These are phyloP conservation scores for Oryzaephilus surinamensis DNA, from an alignment of 1,140 invertebrate species.

Conservation along the genomic window DNA sequence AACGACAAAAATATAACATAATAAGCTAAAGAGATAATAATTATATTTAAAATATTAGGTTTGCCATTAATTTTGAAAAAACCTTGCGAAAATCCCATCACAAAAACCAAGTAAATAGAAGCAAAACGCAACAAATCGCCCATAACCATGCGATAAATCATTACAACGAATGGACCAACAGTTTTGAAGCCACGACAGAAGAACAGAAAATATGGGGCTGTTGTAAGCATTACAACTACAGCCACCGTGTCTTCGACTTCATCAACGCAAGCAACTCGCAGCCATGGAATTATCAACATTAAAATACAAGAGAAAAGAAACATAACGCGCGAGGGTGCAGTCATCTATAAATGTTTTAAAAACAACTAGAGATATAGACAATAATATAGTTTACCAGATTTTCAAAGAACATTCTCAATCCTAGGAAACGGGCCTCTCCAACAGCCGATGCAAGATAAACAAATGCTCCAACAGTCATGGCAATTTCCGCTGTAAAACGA, in stretches of 20 bases:
- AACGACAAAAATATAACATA: constrained; percentile 87
- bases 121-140: constrained; percentile 92
- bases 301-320: constrained; percentile 87
- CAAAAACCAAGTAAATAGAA: constrained; percentile 92
- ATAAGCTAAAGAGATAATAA: constrained; percentile 53
- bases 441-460: constrained; percentile 71
- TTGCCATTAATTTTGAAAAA: constrained; percentile 23
- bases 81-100: constrained; percentile 97
- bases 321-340: constrained; percentile 81
- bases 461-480: constrained; percentile 63
- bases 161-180: constrained; percentile 96
- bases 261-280: constrained; percentile 72
- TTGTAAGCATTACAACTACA: constrained; percentile 89
- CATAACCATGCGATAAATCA: constrained; percentile 98
- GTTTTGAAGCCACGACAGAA: constrained; percentile 98
- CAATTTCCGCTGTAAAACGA: constrained; percentile 55
- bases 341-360: constrained; percentile 49
- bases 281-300: constrained; percentile 70
- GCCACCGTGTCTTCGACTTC: constrained; percentile 83
- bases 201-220: constrained; percentile 95
- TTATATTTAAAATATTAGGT: no score
- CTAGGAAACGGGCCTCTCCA: constrained; percentile 72
- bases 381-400: constrained; percentile 56
- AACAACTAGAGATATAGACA: neutral
- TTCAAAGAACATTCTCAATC: constrained; percentile 81